Conservation (phyloP, 2,888 invertebrate genomes). For the Drosophila meridionalis region DNA sequence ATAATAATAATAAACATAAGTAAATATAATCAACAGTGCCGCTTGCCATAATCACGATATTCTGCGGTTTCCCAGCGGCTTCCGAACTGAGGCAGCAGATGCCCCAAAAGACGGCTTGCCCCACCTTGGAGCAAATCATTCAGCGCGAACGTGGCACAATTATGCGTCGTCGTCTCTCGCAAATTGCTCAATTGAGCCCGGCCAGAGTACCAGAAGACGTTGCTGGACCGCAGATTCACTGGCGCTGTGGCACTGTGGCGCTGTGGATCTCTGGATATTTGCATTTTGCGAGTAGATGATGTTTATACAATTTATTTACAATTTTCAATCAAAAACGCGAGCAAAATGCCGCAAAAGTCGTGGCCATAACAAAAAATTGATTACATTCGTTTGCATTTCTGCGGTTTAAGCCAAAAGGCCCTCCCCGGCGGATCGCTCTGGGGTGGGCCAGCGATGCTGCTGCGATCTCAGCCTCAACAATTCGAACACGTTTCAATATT, state of each 20-base stretch:
- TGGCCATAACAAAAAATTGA: conserved; percentile 69
- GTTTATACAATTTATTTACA: conserved; percentile 80
- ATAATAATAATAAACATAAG: conserved; percentile 28
- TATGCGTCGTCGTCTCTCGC: conserved; percentile 64
- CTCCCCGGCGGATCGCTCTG: conserved; percentile 23
- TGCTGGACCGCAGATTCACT: background rate
- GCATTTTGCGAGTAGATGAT: conserved; percentile 70
- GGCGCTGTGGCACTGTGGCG: background rate
- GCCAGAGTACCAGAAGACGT: conserved; percentile 1
- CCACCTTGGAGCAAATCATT: conserved; percentile 72
- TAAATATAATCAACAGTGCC: conserved; percentile 44
- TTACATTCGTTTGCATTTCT: conserved; percentile 57
- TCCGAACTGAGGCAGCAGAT: conserved; percentile 59
- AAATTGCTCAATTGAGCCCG: conserved; percentile 74
- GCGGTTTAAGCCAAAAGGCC: conserved; percentile 31
- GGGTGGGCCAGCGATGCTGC: conserved; percentile 33
- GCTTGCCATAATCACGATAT: conserved; percentile 59
- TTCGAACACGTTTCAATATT: conserved; percentile 82
- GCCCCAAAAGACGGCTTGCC: conserved; percentile 38
- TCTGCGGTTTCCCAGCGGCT: conserved; percentile 61
- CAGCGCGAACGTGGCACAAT: conserved; percentile 77
- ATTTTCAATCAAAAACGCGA: conserved; percentile 77
- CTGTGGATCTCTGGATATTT: conserved; percentile 44
- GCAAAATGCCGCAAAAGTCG: conserved; percentile 68
- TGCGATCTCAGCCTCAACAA: conserved; percentile 6